Base-by-base conservation (phyloP, 1,140 invertebrate species). In the Psix sp. region DNA sequence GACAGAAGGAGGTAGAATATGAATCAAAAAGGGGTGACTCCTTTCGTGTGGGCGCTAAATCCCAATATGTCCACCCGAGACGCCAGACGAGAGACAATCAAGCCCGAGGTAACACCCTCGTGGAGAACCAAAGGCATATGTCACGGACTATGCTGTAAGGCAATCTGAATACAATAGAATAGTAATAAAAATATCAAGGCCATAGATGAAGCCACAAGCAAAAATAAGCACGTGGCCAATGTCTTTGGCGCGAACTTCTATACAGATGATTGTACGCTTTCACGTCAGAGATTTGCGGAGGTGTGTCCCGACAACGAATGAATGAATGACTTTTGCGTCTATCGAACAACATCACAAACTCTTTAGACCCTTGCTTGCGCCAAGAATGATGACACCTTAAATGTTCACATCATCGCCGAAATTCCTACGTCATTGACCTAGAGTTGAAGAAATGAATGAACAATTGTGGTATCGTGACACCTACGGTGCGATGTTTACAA, bases 141-240 rank as follows among this genome's bases (percentile, higher is more conserved):
- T 72, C 57, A 42, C 65, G 63, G 51, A 67, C 62, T 68, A 59
- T 48, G 43, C 43, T 68, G 60, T 43, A 38, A 63, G 60, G 49
- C 40, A 67, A 76, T 72, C 74, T 72, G 74, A 71, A 76, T 67
- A 76, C 67, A 76, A 72, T 76, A 76, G 72, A 76, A 76, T 67
- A 63, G 49, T 63, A 57, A 71, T 71, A 71, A 76, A 76, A 76
- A 71, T 71, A 76, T 76, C 62, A 72, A 67, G 60, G 66, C 49
- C 60, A 52, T 60, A 60, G 63, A 70, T 38, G 15, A 20, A 51
- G 43, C 36, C 18, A 24, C 14, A 15, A 60, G 26, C 5, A 71
- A 31, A 57, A 54, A 65, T 35, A 54, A 66, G 13, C 54, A 51
- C 39, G 45, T 46, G 45, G 48, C 57, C 33, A 45, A 43, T 29